These are phyloP conservation scores for Aspidapion aeneum DNA, from an alignment of 2,888 invertebrate species.

Conservation along the genomic window DNA sequence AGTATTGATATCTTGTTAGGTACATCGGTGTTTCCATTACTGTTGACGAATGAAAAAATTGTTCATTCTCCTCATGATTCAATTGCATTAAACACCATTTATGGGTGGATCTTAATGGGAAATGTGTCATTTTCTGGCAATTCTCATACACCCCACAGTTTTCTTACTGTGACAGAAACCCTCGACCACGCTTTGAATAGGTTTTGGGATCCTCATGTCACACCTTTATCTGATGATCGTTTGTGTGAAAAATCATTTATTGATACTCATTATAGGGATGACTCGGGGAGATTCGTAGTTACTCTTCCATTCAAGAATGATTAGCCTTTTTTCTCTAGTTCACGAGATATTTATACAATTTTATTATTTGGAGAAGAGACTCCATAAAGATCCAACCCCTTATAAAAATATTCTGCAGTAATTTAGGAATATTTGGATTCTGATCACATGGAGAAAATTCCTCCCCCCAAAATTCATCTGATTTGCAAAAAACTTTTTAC, in stretches of 20 bases:
- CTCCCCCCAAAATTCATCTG: no score
- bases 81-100: not conserved
- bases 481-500: not conserved
- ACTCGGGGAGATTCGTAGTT: not conserved
- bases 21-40: no score
- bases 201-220: not conserved
- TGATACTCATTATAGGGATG: not conserved
- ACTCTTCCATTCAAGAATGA: no score
- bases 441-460: no score
- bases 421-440: no score
- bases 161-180: not conserved
- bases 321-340: no score
- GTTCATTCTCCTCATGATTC: not conserved
- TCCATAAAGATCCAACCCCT: no score
- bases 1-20: no score
- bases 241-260: not conserved
- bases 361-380: no score
- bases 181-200: not conserved
- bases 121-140: not conserved
- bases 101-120: not conserved
- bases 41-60: no score
- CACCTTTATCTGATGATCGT: not conserved
- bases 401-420: no score
- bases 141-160: not conserved
- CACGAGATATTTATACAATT: no score